Conservation (phyloP, 1,140 invertebrate genomes). For the Popillia japonica region DNA sequence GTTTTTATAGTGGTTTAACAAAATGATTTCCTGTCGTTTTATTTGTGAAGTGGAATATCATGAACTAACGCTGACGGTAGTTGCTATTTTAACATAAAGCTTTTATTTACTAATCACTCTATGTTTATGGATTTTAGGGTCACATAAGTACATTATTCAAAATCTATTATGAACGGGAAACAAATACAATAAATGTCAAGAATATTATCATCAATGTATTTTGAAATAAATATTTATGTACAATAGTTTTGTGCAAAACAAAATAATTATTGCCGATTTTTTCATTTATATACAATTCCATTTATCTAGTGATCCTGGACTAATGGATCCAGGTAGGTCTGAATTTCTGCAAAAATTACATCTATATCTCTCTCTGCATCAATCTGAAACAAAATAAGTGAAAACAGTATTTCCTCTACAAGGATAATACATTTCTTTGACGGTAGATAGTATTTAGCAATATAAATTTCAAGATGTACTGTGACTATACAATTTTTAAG, state of each 20-base stretch:
- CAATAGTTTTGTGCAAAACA: not conserved
- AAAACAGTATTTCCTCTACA: too few relatives aligned
- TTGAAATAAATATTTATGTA: not conserved
- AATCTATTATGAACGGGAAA: not conserved
- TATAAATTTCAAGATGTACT: too few relatives aligned
- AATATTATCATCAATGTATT: constrained; percentile 4
- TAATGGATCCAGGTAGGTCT: constrained; percentile 52
- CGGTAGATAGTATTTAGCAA: too few relatives aligned
- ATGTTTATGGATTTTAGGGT: too few relatives aligned
- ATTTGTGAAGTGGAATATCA: too few relatives aligned
- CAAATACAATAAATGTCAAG: not conserved
- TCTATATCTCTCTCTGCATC: constrained; percentile 79
- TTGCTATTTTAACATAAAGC: not conserved
- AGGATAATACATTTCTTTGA: too few relatives aligned
- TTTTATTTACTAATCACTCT: too few relatives aligned
- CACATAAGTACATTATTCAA: too few relatives aligned
- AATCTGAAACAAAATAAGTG: constrained; percentile 68
- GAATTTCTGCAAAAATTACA: constrained; percentile 78
- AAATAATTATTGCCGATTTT: constrained; percentile 19
- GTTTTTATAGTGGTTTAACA: too few relatives aligned
- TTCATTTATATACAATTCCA: constrained; percentile 39
- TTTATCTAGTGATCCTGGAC: constrained; percentile 33
- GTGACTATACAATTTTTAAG: too few relatives aligned
- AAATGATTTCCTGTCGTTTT: too few relatives aligned
- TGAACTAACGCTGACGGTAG: too few relatives aligned